Percentiles rank a stretch among this genome's conserved stretches.
Evolutionary conservation across 1,140 invertebrate species (phyloP).

Genomic region (Pseudoatta argentina): DNA sequence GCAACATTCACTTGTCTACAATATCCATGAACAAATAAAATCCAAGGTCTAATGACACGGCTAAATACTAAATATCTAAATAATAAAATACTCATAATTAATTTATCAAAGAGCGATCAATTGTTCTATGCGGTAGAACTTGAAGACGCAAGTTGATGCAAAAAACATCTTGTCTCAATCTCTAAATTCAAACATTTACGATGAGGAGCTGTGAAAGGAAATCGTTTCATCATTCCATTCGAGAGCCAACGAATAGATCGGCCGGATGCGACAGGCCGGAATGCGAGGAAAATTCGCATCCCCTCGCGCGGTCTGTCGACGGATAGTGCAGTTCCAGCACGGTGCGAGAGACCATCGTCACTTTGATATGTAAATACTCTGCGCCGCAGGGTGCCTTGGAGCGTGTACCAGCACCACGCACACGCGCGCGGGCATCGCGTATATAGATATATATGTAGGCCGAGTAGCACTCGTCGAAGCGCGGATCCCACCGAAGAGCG

Average conservation of each 20-base stretch:
- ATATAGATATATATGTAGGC: constrained; percentile 45
- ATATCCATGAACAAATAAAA: no score
- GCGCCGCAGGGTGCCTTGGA: constrained; percentile 75
- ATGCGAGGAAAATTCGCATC: constrained; percentile 52
- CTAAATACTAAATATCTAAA: no score
- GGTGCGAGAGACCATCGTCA: constrained; percentile 76
- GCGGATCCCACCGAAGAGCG: constrained; percentile 65
- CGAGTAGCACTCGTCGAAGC: constrained; percentile 47
- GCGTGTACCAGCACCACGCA: constrained; percentile 57
- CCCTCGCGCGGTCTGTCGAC: constrained; percentile 62
- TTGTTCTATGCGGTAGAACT: not conserved
- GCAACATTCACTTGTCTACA: no score
- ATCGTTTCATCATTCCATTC: not conserved
- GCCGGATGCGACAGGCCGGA: constrained; percentile 19
- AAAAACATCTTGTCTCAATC: not conserved
- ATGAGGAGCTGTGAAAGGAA: not conserved
- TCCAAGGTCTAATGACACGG: no score
- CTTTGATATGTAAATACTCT: constrained; percentile 85
- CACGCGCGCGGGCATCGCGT: constrained; percentile 39
- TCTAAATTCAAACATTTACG: not conserved
- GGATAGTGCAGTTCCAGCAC: constrained; percentile 48
- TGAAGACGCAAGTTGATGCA: not conserved
- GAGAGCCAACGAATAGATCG: not conserved
- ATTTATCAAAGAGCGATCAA: not conserved
- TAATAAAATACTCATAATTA: not conserved